Conservation (phyloP, 1,140 invertebrate species). For the Ooceraea biroi region DNA sequence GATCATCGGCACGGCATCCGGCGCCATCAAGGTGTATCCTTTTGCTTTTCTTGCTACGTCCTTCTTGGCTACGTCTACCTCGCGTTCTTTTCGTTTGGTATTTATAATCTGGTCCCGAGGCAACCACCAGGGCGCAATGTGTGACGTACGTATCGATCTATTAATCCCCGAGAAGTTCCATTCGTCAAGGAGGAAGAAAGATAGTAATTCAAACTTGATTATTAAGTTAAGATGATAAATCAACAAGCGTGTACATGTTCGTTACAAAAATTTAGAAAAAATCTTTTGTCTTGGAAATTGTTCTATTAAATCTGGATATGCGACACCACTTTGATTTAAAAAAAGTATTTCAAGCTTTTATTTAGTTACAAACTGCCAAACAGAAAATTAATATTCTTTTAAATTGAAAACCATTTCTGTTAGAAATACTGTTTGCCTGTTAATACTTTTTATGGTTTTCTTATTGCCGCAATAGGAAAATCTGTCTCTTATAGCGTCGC, state of each 20-base stretch:
- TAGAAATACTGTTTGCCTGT: neutral
- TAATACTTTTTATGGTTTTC: conserved; percentile 35
- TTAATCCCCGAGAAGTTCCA: conserved; percentile 57
- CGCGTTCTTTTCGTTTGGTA: conserved; percentile 57
- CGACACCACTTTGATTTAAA: neutral
- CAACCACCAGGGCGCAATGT: conserved; percentile 34
- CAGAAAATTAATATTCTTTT: neutral
- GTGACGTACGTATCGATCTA: conserved; percentile 48
- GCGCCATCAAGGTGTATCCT: conserved; percentile 95
- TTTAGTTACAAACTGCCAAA: neutral
- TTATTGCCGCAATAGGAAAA: conserved; percentile 34
- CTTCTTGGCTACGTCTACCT: conserved; percentile 22
- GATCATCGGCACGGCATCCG: conserved; percentile 96
- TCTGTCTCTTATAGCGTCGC: conserved; percentile 18
- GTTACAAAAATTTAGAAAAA: neutral
- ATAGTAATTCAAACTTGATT: neutral
- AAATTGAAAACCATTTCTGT: conserved; percentile 1
- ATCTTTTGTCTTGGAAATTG: neutral
- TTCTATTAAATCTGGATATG: neutral
- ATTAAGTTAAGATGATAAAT: neutral
- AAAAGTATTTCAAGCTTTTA: too few relatives aligned
- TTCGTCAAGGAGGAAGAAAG: neutral
- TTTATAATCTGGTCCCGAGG: conserved; percentile 61
- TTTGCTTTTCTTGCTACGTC: conserved; percentile 77
- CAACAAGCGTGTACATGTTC: neutral